phyloP scores from a whole-genome alignment of 2,888 invertebrate genomes.

The Philonicus albiceps region DNA sequence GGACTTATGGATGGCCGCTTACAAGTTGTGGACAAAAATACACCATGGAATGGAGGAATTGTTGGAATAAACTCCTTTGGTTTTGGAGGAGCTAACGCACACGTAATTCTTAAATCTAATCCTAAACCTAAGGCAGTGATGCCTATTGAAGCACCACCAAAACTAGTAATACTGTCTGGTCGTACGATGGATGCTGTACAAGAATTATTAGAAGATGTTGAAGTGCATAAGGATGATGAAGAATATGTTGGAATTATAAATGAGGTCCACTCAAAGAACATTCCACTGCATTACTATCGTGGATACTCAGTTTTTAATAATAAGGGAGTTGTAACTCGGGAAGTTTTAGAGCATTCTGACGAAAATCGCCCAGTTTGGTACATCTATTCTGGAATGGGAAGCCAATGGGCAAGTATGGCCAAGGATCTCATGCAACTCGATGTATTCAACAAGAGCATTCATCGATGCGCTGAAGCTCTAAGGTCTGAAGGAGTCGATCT shows the following conservation, averaged over 20 bases:
- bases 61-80: constrained; percentile 96
- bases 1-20: constrained; percentile 89
- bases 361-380: constrained; percentile 89
- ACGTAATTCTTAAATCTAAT: constrained; percentile 83
- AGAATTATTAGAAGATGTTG: constrained; percentile 70
- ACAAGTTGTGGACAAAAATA: constrained; percentile 86
- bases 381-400: constrained; percentile 97
- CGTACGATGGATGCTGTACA: constrained; percentile 83
- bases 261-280: constrained; percentile 74
- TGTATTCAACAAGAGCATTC: constrained; percentile 79
- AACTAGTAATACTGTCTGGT: constrained; percentile 81
- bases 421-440: constrained; percentile 84
- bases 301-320: constrained; percentile 81
- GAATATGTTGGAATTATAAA: constrained; percentile 81
- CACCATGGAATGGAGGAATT: constrained; percentile 89
- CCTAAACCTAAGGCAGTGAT: constrained; percentile 72
- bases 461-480: constrained; percentile 78
- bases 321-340: constrained; percentile 62
- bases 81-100: constrained; percentile 97
- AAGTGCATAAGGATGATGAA: constrained; percentile 70
- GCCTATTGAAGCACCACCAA: constrained; percentile 68
- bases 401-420: constrained; percentile 97
- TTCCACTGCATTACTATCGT: constrained; percentile 80
- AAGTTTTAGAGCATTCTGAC: constrained; percentile 65
- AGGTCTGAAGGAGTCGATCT: constrained; percentile 83